Conservation (phyloP, 2,113 vertebrate genomes). For the Meleagris gallopavo region DNA sequence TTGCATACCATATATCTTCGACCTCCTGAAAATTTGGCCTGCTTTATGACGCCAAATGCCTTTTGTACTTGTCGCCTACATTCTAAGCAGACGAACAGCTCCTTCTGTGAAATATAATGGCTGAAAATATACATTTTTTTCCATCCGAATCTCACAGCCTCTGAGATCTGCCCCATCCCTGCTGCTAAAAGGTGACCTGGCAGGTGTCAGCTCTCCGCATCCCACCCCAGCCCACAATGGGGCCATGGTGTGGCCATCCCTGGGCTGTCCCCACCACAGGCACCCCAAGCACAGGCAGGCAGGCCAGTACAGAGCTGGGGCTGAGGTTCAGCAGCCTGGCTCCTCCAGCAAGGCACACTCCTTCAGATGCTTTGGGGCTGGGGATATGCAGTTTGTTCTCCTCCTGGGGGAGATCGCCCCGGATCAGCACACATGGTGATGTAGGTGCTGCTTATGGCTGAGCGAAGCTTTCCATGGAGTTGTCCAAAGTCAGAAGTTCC, state of each 20-base stretch:
- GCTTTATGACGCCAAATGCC: slow-evolving; percentile 49
- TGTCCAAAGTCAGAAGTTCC: background rate
- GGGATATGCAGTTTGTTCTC: background rate
- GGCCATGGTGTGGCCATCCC: too few relatives aligned
- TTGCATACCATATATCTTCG: slow-evolving; percentile 39
- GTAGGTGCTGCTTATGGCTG: background rate
- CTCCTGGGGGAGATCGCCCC: background rate
- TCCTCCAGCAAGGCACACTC: background rate
- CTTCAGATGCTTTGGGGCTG: background rate
- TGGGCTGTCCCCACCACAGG: background rate
- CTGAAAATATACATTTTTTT: slow-evolving; percentile 6
- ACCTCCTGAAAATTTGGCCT: slow-evolving; percentile 57
- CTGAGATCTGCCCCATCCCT: background rate
- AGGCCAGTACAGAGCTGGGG: background rate
- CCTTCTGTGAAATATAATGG: background rate
- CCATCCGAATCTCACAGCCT: background rate
- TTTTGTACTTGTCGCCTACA: slow-evolving; percentile 65
- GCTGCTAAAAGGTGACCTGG: background rate
- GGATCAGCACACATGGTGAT: too few relatives aligned
- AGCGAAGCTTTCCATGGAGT: background rate
- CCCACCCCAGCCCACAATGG: background rate
- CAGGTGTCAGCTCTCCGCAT: background rate
- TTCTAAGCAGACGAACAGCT: slow-evolving; percentile 61
- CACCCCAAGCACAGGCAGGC: rapidly evolving
- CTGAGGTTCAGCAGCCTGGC: rapidly evolving